Evolutionary conservation across 2,888 invertebrate genomes (phyloP).

Genomic region (Ctena decussata): DNA sequence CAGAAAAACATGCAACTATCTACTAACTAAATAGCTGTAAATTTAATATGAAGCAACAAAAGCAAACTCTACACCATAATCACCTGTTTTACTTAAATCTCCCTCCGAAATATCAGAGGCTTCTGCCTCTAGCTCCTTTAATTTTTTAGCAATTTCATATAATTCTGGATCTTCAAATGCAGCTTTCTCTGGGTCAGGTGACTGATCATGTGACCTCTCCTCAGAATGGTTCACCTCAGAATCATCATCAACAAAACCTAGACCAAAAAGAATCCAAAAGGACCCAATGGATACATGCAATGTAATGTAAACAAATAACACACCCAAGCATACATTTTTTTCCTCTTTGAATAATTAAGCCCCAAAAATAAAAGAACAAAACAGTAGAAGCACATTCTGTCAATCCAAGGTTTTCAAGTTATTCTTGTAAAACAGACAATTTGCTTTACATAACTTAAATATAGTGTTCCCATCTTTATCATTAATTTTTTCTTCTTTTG

Average conservation of each 20-base stretch:
- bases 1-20: too few species aligned
- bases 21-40: too few species aligned
- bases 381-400: too few species aligned
- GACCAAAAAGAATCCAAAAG: slow-evolving; percentile 54
- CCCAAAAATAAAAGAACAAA: background rate
- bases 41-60: too few species aligned
- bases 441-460: too few species aligned
- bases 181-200: slow-evolving; percentile 71
- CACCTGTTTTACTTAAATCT: slow-evolving; percentile 70
- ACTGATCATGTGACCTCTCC: slow-evolving; percentile 55
- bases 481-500: too few species aligned
- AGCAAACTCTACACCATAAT: slow-evolving; percentile 40
- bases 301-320: too few species aligned
- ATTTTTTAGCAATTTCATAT: slow-evolving; percentile 77
- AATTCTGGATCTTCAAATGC: slow-evolving; percentile 79
- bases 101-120: slow-evolving; percentile 72
- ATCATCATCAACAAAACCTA: slow-evolving; percentile 77
- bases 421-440: too few species aligned
- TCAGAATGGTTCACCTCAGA: slow-evolving; percentile 58
- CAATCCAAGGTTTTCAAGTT: too few species aligned
- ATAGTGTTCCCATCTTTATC: too few species aligned
- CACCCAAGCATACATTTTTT: background rate
- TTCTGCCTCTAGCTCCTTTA: slow-evolving; percentile 74
- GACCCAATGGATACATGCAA: slow-evolving; percentile 19
- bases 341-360: background rate